Evolutionary conservation across 2,888 invertebrate genomes (phyloP).

Genomic region (Tenodera sinensis): DNA sequence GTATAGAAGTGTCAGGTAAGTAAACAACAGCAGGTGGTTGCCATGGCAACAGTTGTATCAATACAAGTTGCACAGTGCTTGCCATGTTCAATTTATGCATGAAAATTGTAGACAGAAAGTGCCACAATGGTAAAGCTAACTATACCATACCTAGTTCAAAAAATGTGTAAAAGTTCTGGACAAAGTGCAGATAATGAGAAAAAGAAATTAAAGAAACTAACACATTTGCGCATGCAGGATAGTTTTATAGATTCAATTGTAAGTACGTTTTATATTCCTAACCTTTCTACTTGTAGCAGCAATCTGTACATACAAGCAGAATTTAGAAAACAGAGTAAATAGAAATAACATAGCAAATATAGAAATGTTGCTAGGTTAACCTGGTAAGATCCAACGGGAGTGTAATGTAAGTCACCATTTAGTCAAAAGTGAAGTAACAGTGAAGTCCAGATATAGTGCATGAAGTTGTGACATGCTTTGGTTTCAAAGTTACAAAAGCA

Average conservation of each 20-base stretch:
- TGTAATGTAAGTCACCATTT: too few relatives aligned
- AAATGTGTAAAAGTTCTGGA: not conserved
- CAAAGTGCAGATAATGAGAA: slow-evolving; percentile 1
- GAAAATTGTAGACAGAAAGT: not conserved
- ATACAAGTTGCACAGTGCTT: not conserved
- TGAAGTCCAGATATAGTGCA: too few relatives aligned
- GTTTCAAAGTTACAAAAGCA: too few relatives aligned
- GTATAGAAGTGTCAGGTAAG: too few relatives aligned
- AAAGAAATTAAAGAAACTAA: slow-evolving; percentile 37
- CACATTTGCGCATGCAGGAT: slow-evolving; percentile 57
- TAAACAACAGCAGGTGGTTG: not conserved
- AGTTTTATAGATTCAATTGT: slow-evolving; percentile 56
- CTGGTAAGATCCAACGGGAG: too few relatives aligned
- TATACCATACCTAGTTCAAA: not conserved
- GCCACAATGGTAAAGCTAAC: not conserved
- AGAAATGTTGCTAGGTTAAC: too few relatives aligned
- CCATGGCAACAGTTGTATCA: not conserved
- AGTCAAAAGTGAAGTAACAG: too few relatives aligned
- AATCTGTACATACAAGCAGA: too few relatives aligned
- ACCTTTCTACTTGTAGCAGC: too few relatives aligned
- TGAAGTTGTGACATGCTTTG: too few relatives aligned
- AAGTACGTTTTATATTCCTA: slow-evolving; percentile 39
- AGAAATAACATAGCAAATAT: too few relatives aligned
- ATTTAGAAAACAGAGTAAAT: too few relatives aligned
- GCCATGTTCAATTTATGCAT: not conserved